Evolutionary conservation across 2,888 invertebrate genomes (phyloP).

Genomic region (Cantharis rustica): DNA sequence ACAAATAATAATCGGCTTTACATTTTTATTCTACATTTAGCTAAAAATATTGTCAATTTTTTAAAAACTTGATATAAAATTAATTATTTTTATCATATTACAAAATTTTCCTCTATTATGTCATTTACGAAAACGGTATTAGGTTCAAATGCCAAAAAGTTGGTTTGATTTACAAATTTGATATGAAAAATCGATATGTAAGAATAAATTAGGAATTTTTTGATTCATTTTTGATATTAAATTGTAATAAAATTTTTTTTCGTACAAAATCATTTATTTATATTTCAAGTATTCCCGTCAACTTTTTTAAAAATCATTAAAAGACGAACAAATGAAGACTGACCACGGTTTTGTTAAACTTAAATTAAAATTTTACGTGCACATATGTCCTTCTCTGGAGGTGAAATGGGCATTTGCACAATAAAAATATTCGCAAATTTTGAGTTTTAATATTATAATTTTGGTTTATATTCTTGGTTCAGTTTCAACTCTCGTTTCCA

Average conservation of each 20-base stretch:
- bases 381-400: neutral
- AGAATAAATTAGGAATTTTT: neutral
- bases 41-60: slow-evolving; percentile 28
- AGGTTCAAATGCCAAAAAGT: neutral
- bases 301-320: neutral
- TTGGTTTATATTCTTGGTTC: neutral
- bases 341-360: neutral
- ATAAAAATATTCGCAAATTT: neutral
- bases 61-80: slow-evolving; percentile 13
- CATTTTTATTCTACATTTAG: slow-evolving; percentile 17
- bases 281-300: neutral
- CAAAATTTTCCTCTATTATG: neutral
- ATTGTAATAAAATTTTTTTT: neutral
- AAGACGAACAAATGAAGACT: neutral
- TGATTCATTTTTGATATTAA: neutral
- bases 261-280: neutral
- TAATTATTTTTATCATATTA: slow-evolving; percentile 1
- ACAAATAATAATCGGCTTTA: slow-evolving; percentile 18
- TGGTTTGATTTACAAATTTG: neutral
- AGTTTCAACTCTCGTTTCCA: neutral
- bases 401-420: neutral
- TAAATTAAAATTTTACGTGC: neutral
- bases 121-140: neutral
- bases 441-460: neutral
- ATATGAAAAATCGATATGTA: slow-evolving; percentile 11